phyloP scores from a whole-genome alignment of 2,797 vertebrate genomes.

The Morelia viridis region DNA sequence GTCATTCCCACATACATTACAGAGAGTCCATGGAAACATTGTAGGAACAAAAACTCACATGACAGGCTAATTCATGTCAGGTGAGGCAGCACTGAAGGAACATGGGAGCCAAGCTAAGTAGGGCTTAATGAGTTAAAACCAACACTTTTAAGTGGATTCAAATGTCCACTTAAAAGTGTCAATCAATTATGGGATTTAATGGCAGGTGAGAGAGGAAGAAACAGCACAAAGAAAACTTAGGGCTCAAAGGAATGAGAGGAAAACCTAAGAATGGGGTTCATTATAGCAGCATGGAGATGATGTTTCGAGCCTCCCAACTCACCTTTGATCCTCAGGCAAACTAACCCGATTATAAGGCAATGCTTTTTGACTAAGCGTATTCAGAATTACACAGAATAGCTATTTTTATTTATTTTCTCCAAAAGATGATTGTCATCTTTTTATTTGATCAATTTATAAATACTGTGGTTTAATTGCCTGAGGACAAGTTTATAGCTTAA shows the following conservation, averaged over 20 bases:
- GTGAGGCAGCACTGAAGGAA: neutral
- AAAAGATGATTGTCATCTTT: conserved; percentile 7
- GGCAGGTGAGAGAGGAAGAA: neutral
- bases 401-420: conserved; percentile 9
- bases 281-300: neutral
- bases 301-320: neutral
- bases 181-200: neutral
- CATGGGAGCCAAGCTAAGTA: neutral
- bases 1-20: too few species aligned
- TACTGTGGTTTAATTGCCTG: neutral
- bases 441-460: conserved; percentile 9
- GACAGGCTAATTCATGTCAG: too few species aligned
- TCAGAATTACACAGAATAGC: neutral
- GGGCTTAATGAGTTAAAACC: neutral
- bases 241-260: neutral
- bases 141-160: neutral
- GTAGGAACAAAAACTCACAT: too few species aligned
- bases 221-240: neutral
- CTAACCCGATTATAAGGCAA: neutral
- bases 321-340: neutral
- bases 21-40: too few species aligned
- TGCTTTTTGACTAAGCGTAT: neutral
- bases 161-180: neutral
- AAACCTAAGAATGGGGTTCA: neutral
- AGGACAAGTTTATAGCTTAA: conserved; percentile 16